phyloP scores from a whole-genome alignment of 2,888 invertebrate species.

The Drosophila neutralis region DNA sequence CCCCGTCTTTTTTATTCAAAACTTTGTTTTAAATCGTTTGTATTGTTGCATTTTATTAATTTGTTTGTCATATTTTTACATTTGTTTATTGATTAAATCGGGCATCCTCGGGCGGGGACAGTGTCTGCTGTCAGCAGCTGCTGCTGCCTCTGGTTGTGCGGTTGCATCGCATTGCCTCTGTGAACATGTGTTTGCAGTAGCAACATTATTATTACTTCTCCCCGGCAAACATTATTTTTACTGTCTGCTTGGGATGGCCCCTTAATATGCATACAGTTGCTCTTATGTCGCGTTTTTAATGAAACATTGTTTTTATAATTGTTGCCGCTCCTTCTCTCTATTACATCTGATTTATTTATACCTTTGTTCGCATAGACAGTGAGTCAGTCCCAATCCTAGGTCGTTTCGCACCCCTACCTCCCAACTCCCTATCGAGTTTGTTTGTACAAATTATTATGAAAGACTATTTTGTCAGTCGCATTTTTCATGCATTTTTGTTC shows the following conservation, averaged over 20 bases:
- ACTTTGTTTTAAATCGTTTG: slow-evolving; percentile 37
- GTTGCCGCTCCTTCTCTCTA: slow-evolving; percentile 31
- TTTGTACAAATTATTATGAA: slow-evolving; percentile 74
- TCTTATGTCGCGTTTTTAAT: slow-evolving; percentile 52
- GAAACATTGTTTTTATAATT: slow-evolving; percentile 69
- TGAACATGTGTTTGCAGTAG: slow-evolving; percentile 73
- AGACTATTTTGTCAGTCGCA: slow-evolving; percentile 68
- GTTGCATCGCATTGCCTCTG: slow-evolving; percentile 43
- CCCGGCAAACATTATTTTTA: slow-evolving; percentile 48
- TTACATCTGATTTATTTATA: slow-evolving; percentile 54
- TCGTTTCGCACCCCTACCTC: neutral
- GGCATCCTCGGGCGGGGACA: slow-evolving; percentile 46
- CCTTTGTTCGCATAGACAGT: slow-evolving; percentile 26
- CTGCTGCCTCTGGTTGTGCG: slow-evolving; percentile 32
- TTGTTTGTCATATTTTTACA: slow-evolving; percentile 80
- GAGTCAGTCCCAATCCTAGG: neutral
- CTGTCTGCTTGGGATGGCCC: slow-evolving; percentile 11
- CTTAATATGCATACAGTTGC: slow-evolving; percentile 18
- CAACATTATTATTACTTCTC: slow-evolving; percentile 59
- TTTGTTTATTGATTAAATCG: slow-evolving; percentile 81
- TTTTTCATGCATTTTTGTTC: slow-evolving; percentile 56
- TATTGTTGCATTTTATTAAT: slow-evolving; percentile 77
- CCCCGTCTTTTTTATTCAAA: slow-evolving; percentile 7
- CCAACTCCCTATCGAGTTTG: slow-evolving; percentile 16
- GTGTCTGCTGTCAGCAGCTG: slow-evolving; percentile 57